These are phyloP conservation scores for Halocynthia aurantium DNA, from an alignment of 23 tunicate genomes.

Conservation along the genomic window DNA sequence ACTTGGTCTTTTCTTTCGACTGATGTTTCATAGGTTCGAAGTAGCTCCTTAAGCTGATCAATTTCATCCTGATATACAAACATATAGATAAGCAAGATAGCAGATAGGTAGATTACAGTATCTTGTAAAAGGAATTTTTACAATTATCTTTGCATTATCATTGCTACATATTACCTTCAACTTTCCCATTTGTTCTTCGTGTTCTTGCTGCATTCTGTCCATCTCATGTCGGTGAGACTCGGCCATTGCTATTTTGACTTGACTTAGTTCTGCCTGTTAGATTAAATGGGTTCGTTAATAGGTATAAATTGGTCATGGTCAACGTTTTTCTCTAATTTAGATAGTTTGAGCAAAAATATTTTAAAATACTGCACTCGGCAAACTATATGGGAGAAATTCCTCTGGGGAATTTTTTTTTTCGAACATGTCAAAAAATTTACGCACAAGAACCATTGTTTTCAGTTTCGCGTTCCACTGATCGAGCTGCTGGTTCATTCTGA, in stretches of 20 bases:
- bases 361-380: too few relatives aligned
- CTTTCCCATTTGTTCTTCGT: constrained; percentile 33
- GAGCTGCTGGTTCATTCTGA: constrained; percentile 26
- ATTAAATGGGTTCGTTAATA: not conserved
- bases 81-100: not conserved
- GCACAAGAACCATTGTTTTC: constrained; percentile 56
- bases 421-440: not conserved
- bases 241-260: constrained; percentile 31
- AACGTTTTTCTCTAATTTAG: too few relatives aligned
- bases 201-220: constrained; percentile 24
- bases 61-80: constrained; percentile 44
- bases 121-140: not conserved
- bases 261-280: constrained; percentile 50
- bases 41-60: constrained; percentile 50
- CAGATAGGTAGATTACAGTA: not conserved
- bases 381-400: not conserved
- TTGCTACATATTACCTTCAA: constrained; percentile 25
- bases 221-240: constrained; percentile 40
- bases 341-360: too few relatives aligned
- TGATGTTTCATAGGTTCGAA: constrained; percentile 60
- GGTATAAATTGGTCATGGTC: too few relatives aligned
- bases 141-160: too few relatives aligned
- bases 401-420: too few relatives aligned
- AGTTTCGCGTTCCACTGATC: constrained; percentile 29
- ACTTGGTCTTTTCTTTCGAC: constrained; percentile 53